Base-by-base conservation (phyloP, 2,797 vertebrate genomes). In the Serranus cabrilla region DNA sequence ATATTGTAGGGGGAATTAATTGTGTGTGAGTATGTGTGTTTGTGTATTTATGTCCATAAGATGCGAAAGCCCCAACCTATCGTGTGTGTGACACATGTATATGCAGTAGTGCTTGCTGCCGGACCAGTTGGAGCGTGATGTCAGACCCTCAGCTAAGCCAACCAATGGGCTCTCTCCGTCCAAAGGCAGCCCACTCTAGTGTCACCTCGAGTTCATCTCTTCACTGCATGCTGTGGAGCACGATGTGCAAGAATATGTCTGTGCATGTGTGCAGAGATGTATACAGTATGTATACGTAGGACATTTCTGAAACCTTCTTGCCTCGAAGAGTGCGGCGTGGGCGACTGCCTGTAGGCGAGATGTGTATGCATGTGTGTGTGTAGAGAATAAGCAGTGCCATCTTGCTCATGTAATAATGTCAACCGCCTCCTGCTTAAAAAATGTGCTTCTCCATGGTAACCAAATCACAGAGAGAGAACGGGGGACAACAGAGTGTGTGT, bases 361-460 rank as follows among this genome's bases (percentile, higher is more conserved):
- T 70, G 42, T 80, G 62, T 80, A 74, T 74, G 43, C 71, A 40
- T 81, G 34, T 73, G 50, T 74, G 52, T 77, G 60, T 72, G 63
- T 76, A 34, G 39, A 75, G 50, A 78, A 81, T 84, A 72, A 79
- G 83, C 76, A 50, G 72, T 76, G 76, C 81, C 80, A 70, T 87
- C 78, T 71, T 68, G 70, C 50, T 80, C 72, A 70, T 80, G 75
- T 71, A 82, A 86, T 80, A 80, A 81, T 88, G 76, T 88, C 81
- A 89, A 68, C 78, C 90, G 77, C 80, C 80, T 82, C 75, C 79
- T 86, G 77, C 79, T 78, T 78, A 81, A 91, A 79, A 87, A 89
- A 87, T 77, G 73, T 80, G 76, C 65, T 82, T 93, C 84, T 89
- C 93, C 92, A 94, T 93, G 92, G 93, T 81, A 93, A 94, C 92